Conservation (phyloP, 2,888 invertebrate genomes). For the Oscheius myriophilus region DNA sequence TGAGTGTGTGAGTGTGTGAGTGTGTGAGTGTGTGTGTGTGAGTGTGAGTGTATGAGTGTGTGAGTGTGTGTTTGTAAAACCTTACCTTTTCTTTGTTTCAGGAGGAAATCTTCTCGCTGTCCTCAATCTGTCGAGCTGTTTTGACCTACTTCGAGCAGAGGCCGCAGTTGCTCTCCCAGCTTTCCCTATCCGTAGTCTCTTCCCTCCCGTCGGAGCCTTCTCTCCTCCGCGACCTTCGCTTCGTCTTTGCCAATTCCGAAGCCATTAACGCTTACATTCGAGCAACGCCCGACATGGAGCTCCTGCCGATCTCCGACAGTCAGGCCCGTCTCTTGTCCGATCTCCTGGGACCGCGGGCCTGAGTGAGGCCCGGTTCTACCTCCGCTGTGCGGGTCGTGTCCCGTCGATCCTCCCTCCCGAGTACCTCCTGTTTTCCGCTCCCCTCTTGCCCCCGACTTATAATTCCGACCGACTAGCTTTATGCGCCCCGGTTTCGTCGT, state of each 20-base stretch:
- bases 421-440: slow-evolving; percentile 24
- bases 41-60: too few relatives aligned
- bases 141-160: slow-evolving; percentile 46
- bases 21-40: too few relatives aligned
- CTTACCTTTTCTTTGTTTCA: too few relatives aligned
- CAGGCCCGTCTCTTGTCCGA: slow-evolving; percentile 40
- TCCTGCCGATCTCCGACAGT: slow-evolving; percentile 44
- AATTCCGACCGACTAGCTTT: slow-evolving; percentile 15
- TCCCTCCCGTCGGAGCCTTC: slow-evolving; percentile 21
- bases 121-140: slow-evolving; percentile 43
- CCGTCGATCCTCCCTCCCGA: slow-evolving; percentile 26
- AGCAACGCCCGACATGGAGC: slow-evolving; percentile 50
- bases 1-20: too few relatives aligned
- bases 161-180: slow-evolving; percentile 39
- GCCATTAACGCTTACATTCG: slow-evolving; percentile 45
- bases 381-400: background rate
- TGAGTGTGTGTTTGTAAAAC: too few relatives aligned
- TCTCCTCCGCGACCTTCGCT: slow-evolving; percentile 39
- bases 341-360: slow-evolving; percentile 25
- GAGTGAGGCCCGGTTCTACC: slow-evolving; percentile 10
- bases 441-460: background rate
- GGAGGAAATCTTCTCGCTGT: slow-evolving; percentile 50
- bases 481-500: slow-evolving; percentile 24
- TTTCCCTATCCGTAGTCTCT: slow-evolving; percentile 30
- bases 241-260: slow-evolving; percentile 37